Base-by-base conservation (phyloP, 2,797 vertebrate genomes). In the Chiloscyllium punctatum region DNA sequence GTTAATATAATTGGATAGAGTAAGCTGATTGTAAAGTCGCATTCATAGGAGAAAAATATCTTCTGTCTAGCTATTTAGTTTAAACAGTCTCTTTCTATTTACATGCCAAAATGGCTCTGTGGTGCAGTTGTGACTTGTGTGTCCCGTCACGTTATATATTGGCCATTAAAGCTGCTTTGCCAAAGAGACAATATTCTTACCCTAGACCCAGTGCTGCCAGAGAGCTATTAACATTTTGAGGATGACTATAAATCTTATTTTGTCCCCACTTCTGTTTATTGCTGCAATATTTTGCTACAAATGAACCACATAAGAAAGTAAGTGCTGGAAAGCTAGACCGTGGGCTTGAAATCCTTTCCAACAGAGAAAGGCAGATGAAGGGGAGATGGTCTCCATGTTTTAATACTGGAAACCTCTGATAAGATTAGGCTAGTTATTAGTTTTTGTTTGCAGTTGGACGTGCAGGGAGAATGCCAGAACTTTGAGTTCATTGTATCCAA, bases 151-250 rank as follows among this genome's bases (percentile, higher is more conserved):
- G 21, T 91, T n/a, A 2, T 66, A n/a, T 37, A n/a, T 57, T 91
- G 33, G 88, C 57, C n/a, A 62, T 91, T 91, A 62, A 91, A 91
- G 33, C 88, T 91, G 88, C 66, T 91, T 91, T 48, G 30, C 57
- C 21, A 66, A 62, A 91, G 57, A n/a, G n/a, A 68, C 16, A 37
- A 37, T 66, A 57, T 91, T 91, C 57, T 66, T 30, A 33, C 16
- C 77, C n/a, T 18, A 42, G 77, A 42, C 57, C 57, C 57, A 91
- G 4, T 66, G 27, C 87, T 62, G 27, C 37, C 16, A 90, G 53
- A 66, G 57, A 66, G 33, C 33, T 4, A 66, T 66, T 91, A 66
- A 23, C 53, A n/a, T 91, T 66, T 91, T 66, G 18, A 57, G 18
- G 88, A 66, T 25, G 48, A 87, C 66, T 15, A 37, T n/a, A 66